A percentile compares a stretch with the other conserved stretches of the same genome.
These are phyloP conservation scores for Lamellibrachia satsuma DNA, from an alignment of 2,888 invertebrate species.

Conservation along the genomic window DNA sequence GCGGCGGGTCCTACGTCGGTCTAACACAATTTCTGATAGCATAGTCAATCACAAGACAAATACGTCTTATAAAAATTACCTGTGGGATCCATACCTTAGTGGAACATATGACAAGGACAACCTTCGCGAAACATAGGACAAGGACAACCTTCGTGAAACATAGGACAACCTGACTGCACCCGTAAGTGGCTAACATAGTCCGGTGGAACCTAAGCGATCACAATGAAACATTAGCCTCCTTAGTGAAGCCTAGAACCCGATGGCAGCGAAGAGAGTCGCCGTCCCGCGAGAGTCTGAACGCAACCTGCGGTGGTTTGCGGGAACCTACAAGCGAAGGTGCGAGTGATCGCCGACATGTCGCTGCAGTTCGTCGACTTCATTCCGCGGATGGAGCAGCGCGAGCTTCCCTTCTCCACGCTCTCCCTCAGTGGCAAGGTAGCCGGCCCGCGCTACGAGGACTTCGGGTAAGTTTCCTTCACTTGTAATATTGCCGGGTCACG, in stretches of 20 bases:
- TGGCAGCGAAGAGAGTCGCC: background rate
- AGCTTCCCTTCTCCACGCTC: slow-evolving; percentile 31
- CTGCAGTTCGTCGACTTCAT: slow-evolving; percentile 32
- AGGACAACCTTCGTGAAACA: background rate
- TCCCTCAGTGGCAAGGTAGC: slow-evolving; percentile 31
- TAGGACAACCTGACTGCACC: background rate
- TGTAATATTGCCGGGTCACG: background rate
- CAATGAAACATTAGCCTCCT: background rate
- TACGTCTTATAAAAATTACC: background rate
- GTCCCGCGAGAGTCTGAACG: background rate
- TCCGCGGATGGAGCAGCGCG: slow-evolving; percentile 33
- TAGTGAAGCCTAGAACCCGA: background rate
- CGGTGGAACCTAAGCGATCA: background rate
- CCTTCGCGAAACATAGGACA: too few species aligned
- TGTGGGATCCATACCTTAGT: background rate
- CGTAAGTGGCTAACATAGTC: background rate
- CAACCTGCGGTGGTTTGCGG: background rate
- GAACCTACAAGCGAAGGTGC: background rate
- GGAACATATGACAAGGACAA: too few species aligned
- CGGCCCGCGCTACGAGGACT: slow-evolving; percentile 36
- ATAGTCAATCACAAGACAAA: too few species aligned
- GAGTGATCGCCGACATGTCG: background rate
- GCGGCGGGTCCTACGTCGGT: too few species aligned
- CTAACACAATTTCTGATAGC: background rate
- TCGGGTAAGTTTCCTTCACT: slow-evolving; percentile 31